Base-by-base conservation (phyloP, 2,113 vertebrate species). In the Gobius niger region DNA sequence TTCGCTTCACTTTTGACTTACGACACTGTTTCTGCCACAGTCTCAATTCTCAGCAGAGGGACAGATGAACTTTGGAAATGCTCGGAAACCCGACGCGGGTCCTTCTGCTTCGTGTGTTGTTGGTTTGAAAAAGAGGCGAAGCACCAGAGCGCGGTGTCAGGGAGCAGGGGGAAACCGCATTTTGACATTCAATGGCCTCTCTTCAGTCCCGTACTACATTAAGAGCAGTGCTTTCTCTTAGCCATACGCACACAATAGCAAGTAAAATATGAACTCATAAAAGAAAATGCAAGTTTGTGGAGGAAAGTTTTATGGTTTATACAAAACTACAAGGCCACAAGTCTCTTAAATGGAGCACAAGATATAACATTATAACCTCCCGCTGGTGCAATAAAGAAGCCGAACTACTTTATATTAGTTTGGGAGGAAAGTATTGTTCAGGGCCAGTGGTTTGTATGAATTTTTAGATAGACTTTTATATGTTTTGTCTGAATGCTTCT, bases 61-160 rank as follows among this genome's bases (percentile, higher is more conserved):
- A 75, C 73, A 59, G 75, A 75, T 76, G 71, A 86, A 82, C 78
- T 86, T 84, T 73, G 80, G 81, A 88, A 80, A 71, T 79, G 72
- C 61, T 79, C 63, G 73, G 60, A 76, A 54, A 60, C 60, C 70
- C 34, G 56, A 9, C 11, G 34, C 74, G 65, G 72, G 69, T 70
- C 65, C 69, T 11, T 67, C 40, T 8, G 67, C 10, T 1, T 18
- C 69, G 62, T 71, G 61, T 61, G 42, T 79, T 85, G 78, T 83
- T 65, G 44, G 67, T 60, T 67, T 69, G 70, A 78, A 76, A 74
- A 67, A 72, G 64, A 75, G 40, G 50, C 19, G 78, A 67, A 67
- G 19, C 66, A 59, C 16, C 42, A 62, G 59, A 62, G 51, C 65
- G 77, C 62, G 77, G 66, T 77, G 50, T 69, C 18, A n/a, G 41